A percentile compares a stretch with the other conserved stretches of the same genome.
Conservation (phyloP, 2,888 invertebrate genomes). For the Cyrtodaria siliqua region DNA sequence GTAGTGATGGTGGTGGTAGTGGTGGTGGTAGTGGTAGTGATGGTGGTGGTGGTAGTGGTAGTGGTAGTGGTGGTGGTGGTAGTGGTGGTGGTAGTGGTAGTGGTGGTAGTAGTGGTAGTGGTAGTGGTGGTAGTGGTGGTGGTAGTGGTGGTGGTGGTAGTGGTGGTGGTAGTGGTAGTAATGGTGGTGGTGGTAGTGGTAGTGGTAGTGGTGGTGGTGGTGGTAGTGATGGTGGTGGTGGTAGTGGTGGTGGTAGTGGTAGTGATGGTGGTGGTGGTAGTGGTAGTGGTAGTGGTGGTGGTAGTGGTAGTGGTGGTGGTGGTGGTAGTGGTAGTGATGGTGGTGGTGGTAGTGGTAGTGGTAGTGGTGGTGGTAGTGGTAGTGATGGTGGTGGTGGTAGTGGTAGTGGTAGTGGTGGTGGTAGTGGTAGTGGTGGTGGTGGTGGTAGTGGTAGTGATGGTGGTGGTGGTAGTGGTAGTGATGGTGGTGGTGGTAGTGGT, state of each 20-base stretch:
- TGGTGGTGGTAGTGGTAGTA: too few relatives aligned
- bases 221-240: not conserved
- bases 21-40: too few relatives aligned
- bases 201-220: not conserved
- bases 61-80: too few relatives aligned
- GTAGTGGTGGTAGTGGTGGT: too few relatives aligned
- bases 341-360: slow-evolving; percentile 4
- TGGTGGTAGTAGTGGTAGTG: too few relatives aligned
- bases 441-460: slow-evolving; percentile 40
- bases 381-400: slow-evolving; percentile 33
- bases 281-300: slow-evolving; percentile 1
- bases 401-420: slow-evolving; percentile 41
- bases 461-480: slow-evolving; percentile 51
- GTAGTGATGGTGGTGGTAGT: too few relatives aligned
- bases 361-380: slow-evolving; percentile 26
- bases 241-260: not conserved
- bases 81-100: too few relatives aligned
- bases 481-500: slow-evolving; percentile 33
- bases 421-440: slow-evolving; percentile 40
- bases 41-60: too few relatives aligned
- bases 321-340: slow-evolving; percentile 1
- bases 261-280: not conserved
- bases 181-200: too few relatives aligned
- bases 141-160: too few relatives aligned
- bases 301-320: slow-evolving; percentile 5